Evolutionary conservation across 2,888 invertebrate genomes (phyloP), one percentile per base, ranked within the genome.

Genomic region (Rhingia rostrata): DNA sequence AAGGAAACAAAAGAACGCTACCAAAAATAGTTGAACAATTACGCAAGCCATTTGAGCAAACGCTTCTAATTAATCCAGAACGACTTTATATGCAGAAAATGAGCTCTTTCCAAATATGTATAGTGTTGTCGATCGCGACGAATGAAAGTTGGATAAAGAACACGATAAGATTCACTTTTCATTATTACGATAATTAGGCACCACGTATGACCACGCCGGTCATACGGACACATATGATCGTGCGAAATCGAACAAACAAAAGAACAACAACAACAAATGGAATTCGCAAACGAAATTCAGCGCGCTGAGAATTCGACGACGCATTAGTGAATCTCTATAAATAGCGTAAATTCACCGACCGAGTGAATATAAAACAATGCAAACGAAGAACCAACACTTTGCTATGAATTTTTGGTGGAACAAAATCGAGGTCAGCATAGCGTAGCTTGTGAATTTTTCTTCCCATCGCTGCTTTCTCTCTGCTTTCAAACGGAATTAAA

Each of bases 291-390:
- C 63, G 41, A 41, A 60, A 67, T 47, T 64, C 64, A 64, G 64
- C 69, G 53, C 61, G 75, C 33, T 12, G 74, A 32, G 56, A 63
- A 30, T 49, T 73, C 39, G 32, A 22, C 22, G 22, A 66, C 75
- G 60, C 41, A 75, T 84, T 84, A 84, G 64, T 75, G 70, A 75
- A 80, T 80, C 66, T 74, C 80, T 84, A 84, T 70, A 74, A 75
- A 84, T 84, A 84, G 70, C 60, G 7, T 60, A 30, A 73, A 49
- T 63, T 72, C 14, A 54, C n/a, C 35, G 30, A 56, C 54, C 43
- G 47, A 45, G 63, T 43, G 45, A 70, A 22, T 22, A 22, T 22
- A 22, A 22, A 83, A 63, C 47, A 67, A 67, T 54, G 37, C 69
- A 33, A 69, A 10, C 64, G 39, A 75, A 53, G 45, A 39, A n/a